These are phyloP conservation scores for Dynastes tityus DNA, from an alignment of 2,888 invertebrate genomes.

Conservation along the genomic window DNA sequence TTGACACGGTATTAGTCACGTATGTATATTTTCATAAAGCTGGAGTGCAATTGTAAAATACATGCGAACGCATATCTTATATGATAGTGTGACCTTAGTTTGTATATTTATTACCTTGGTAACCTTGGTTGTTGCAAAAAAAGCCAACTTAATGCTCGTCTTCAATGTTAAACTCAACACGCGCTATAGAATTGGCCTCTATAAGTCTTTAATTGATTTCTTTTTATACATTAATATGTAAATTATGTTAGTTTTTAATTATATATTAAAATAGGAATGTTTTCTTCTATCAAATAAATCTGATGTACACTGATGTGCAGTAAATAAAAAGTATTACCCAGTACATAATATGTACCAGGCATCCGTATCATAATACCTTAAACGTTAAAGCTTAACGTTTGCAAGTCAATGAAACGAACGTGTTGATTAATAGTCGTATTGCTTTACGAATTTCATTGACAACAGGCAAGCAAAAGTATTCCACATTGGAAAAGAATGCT, in stretches of 20 bases:
- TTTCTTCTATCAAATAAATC: too few species aligned
- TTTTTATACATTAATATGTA: background rate
- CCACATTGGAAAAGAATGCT: too few species aligned
- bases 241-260: background rate
- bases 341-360: too few species aligned
- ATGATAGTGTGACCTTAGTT: background rate
- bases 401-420: too few species aligned
- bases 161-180: slow-evolving; percentile 17
- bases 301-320: background rate
- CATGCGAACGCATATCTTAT: background rate
- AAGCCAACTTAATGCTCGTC: background rate
- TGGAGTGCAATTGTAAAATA: background rate
- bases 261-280: background rate
- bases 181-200: slow-evolving; percentile 1
- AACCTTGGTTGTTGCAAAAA: slow-evolving; percentile 10
- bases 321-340: too few species aligned
- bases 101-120: slow-evolving; percentile 2
- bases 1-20: slow-evolving; percentile 5
- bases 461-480: too few species aligned
- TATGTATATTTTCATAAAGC: background rate
- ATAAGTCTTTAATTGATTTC: background rate
- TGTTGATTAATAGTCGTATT: too few species aligned
- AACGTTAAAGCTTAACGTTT: too few species aligned
- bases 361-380: too few species aligned
- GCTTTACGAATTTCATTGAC: too few species aligned